Evolutionary conservation across 2,113 vertebrate species (phyloP).

Genomic region (Misgurnus anguillicaudatus): DNA sequence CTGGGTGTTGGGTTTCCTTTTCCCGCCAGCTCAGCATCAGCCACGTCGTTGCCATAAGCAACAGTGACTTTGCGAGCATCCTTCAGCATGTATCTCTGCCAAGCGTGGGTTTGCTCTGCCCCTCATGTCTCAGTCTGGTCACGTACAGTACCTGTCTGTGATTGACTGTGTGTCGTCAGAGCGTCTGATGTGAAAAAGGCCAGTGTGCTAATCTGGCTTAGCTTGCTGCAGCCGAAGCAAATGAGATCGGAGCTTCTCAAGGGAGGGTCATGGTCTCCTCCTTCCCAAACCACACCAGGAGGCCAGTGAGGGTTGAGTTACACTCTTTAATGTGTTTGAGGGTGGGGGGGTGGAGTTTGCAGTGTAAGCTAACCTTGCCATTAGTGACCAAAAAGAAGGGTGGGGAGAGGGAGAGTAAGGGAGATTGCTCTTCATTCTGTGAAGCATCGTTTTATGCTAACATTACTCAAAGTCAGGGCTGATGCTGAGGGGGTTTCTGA

Average conservation of each 20-base stretch:
- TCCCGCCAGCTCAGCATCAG: conserved; percentile 31
- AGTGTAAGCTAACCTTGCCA: conserved; percentile 63
- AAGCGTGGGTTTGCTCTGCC: background rate
- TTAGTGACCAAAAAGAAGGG: conserved; percentile 54
- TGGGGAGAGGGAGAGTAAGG: conserved; percentile 9
- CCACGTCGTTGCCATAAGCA: background rate
- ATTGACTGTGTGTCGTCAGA: background rate
- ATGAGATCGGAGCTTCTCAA: conserved; percentile 43
- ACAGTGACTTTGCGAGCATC: background rate
- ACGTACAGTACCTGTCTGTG: conserved; percentile 3
- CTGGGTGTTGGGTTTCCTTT: conserved; percentile 17
- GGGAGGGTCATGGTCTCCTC: conserved; percentile 34
- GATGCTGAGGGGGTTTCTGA: background rate
- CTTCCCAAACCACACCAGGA: conserved; percentile 40
- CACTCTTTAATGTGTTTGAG: conserved; percentile 63
- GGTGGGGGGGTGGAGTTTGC: conserved; percentile 53
- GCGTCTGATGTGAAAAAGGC: conserved; percentile 39
- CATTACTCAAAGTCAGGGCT: background rate
- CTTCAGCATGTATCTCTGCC: background rate
- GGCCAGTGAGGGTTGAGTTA: conserved; percentile 73
- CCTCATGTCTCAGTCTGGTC: conserved; percentile 42
- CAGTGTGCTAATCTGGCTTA: conserved; percentile 49
- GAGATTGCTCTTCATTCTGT: background rate
- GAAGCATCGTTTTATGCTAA: background rate
- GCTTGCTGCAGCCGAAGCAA: conserved; percentile 41